Conservation (phyloP, 2,113 vertebrate species). For the Odobenus rosmarus region DNA sequence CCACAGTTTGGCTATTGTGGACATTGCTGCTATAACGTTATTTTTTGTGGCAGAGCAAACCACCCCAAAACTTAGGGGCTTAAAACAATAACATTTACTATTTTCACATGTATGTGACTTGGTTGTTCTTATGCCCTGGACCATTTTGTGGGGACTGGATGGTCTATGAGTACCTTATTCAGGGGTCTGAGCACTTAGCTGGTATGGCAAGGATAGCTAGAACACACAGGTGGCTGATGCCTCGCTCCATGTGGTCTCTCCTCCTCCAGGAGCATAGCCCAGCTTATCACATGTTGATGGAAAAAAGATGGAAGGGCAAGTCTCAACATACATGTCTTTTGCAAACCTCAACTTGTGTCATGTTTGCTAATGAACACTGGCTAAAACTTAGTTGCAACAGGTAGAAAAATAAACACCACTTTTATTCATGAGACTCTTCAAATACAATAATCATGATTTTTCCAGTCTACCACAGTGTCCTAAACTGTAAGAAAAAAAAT, state of each 20-base stretch:
- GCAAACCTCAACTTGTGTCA: background rate
- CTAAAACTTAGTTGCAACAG: background rate
- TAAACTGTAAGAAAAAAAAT: background rate
- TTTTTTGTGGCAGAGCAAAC: background rate
- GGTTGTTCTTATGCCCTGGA: background rate
- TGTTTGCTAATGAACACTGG: background rate
- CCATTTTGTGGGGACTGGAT: background rate
- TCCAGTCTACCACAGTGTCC: background rate
- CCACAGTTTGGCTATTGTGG: too few relatives aligned
- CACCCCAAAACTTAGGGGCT: background rate
- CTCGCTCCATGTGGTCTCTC: background rate
- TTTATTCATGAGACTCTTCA: background rate
- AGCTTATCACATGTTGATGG: background rate
- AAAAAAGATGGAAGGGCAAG: background rate
- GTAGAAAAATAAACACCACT: background rate
- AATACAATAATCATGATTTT: background rate
- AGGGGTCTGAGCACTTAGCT: background rate
- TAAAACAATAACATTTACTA: background rate
- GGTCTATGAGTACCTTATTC: background rate
- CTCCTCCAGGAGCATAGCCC: background rate
- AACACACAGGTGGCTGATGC: background rate
- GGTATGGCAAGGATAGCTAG: background rate
- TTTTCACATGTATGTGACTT: background rate
- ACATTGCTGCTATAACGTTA: too few relatives aligned
- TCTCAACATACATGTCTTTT: background rate